Evolutionary conservation across 23 tunicate species (phyloP).

Genomic region (Ciona savignyi): DNA sequence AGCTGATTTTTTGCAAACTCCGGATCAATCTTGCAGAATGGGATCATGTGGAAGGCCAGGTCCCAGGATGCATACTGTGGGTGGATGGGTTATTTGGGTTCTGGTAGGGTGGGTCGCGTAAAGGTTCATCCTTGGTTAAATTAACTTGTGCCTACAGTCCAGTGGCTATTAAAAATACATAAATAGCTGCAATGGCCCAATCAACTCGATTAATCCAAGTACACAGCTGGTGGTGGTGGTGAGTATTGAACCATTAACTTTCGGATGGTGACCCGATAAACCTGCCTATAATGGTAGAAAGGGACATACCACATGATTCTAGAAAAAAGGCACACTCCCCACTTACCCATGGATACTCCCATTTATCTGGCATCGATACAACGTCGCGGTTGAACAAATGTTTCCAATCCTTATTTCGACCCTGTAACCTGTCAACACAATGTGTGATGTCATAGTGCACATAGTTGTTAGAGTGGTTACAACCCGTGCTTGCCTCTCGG

Average conservation of each 20-base stretch:
- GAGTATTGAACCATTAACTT: no score
- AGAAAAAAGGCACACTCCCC: background rate
- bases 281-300: background rate
- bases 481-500: no score
- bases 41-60: constrained; percentile 95
- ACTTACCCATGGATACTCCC: constrained; percentile 98
- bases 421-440: constrained; percentile 54
- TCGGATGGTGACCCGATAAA: background rate
- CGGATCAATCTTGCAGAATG: constrained; percentile 81
- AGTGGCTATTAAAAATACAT: no score
- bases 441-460: no score
- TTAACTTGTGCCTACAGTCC: no score
- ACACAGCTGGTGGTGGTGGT: no score
- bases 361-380: constrained; percentile 90
- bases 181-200: no score
- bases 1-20: constrained; percentile 86
- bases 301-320: background rate
- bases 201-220: no score
- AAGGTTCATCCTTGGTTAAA: no score
- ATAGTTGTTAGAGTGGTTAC: no score
- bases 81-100: no score
- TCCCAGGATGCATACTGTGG: constrained; percentile 91
- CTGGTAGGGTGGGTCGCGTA: no score
- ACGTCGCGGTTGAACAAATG: constrained; percentile 85
- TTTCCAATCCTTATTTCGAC: constrained; percentile 80